These are phyloP conservation scores for Muscina levida DNA, from an alignment of 2,888 invertebrate genomes.

Conservation along the genomic window DNA sequence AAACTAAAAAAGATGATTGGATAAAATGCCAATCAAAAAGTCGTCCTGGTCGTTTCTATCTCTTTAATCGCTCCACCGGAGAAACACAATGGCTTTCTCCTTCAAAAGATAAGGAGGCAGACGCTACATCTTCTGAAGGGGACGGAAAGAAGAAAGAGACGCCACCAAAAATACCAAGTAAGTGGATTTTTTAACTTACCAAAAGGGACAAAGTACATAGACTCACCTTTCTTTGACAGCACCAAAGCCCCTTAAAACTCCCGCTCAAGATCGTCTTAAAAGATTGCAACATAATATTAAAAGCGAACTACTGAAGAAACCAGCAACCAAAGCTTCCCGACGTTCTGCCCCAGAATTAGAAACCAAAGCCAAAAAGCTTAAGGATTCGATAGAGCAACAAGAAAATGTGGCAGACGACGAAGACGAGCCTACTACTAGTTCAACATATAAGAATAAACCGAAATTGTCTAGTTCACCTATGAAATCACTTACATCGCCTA, in stretches of 20 bases:
- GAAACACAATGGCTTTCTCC: conserved; percentile 68
- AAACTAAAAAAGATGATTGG: conserved; percentile 63
- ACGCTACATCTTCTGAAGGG: not conserved
- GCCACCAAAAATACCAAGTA: conserved; percentile 54
- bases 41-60: conserved; percentile 65
- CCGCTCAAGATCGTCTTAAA: conserved; percentile 75
- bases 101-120: not conserved
- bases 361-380: not conserved
- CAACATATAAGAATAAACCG: conserved; percentile 14
- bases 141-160: not conserved
- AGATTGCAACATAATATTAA: conserved; percentile 70
- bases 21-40: conserved; percentile 66
- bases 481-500: conserved; percentile 1
- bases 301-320: conserved; percentile 43
- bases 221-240: too few species aligned
- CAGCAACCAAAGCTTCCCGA: not conserved
- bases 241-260: conserved; percentile 45
- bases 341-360: not conserved
- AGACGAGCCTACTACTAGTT: conserved; percentile 32
- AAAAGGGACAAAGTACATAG: not conserved
- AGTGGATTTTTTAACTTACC: conserved; percentile 8
- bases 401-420: conserved; percentile 34
- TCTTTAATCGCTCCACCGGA: conserved; percentile 69
- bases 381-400: conserved; percentile 37
- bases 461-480: not conserved